Percentiles rank a stretch among this genome's conserved stretches.
phyloP scores from a whole-genome alignment of 2,113 vertebrate species.

The Vireo altiloquus region DNA sequence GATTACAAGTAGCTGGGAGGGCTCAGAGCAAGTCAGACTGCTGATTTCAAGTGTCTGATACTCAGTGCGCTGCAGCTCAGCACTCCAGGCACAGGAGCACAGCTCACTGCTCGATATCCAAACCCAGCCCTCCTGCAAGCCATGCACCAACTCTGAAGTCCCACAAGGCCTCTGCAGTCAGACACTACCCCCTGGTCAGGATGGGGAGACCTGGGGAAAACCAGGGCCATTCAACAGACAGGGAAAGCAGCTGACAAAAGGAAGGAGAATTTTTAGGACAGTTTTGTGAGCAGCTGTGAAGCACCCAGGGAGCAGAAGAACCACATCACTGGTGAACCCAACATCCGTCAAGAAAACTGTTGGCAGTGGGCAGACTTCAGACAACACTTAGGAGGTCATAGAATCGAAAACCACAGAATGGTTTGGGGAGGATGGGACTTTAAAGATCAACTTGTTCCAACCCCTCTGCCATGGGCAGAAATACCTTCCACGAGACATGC shows the following conservation, averaged over 20 bases:
- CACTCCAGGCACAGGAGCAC: accelerated
- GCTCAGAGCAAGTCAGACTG: neutral
- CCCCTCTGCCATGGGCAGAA: neutral
- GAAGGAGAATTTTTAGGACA: neutral
- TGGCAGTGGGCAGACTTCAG: neutral
- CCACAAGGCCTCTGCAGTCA: neutral
- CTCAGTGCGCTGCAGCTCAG: neutral
- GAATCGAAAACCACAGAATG: neutral
- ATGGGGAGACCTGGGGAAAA: neutral
- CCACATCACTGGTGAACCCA: neutral
- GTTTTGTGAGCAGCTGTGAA: neutral
- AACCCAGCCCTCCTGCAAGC: neutral
- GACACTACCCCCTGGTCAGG: neutral
- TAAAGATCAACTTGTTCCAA: neutral
- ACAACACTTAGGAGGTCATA: neutral
- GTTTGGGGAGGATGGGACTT: neutral
- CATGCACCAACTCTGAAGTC: accelerated
- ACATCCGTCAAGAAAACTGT: neutral
- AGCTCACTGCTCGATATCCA: neutral
- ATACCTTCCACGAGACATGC: neutral
- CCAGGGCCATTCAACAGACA: neutral
- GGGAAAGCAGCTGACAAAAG: neutral
- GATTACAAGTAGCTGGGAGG: neutral
- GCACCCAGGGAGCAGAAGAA: neutral
- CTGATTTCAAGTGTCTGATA: neutral